Base-by-base conservation (phyloP, 2,888 invertebrate genomes). In the Arge pagana region DNA sequence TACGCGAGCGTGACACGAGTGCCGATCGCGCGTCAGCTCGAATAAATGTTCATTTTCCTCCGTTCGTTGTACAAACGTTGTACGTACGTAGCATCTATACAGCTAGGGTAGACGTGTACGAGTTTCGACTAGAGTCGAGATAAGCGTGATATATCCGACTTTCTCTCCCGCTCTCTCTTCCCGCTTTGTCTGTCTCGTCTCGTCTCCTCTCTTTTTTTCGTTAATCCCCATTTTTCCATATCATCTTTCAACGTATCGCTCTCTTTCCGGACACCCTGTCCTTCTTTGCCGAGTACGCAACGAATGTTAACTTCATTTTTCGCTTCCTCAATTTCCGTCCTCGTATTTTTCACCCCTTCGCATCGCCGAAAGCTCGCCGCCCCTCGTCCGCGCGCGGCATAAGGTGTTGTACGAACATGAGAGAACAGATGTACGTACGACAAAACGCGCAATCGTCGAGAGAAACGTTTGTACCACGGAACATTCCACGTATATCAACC, bases 271-370 rank as follows among this genome's bases (percentile, higher is more conserved):
- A 68, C 87, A 89, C 71, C n/a, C 90, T 90, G 55, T 82, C 82
- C 78, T 85, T 83, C 4, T 90, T n/a, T n/a, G n/a, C n/a, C n/a
- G n/a, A n/a, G n/a, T n/a, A n/a, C 79, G 72, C 89, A 86, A 36
- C 86, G 79, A 10, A 77, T 81, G 64, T 81, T 61, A 36, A 68
- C 77, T 48, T 75, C 75, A 11, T 77, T 77, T 23, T 77, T 79
- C 37, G 81, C 85, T 36, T 88, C 85, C 10, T 85, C 85, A 43
- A 84, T 86, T 53, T 85, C 84, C 3, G 80, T 80, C 55, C 83
- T n/a, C 80, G 26, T 84, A 85, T 61, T 89, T 90, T 64, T 89
- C 88, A 2, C 86, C 83, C 66, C n/a, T n/a, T n/a, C n/a, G n/a
- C n/a, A n/a, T n/a, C n/a, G n/a, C n/a, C n/a, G n/a, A n/a, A n/a